phyloP scores from a whole-genome alignment of 2,113 vertebrate species.

The Acanthisitta chloris region DNA sequence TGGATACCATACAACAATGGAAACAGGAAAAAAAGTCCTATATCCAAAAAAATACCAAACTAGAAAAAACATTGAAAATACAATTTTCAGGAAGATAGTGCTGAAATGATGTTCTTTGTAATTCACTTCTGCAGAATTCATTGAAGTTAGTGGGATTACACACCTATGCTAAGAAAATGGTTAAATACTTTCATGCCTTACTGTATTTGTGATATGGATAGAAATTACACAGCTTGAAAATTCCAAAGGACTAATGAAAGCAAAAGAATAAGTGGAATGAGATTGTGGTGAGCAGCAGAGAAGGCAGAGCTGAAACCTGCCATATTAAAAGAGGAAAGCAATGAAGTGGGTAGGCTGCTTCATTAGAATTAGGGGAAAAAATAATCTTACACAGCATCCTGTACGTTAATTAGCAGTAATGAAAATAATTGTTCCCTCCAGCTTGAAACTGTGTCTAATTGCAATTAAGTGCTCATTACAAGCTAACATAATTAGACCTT shows the following conservation, averaged over 20 bases:
- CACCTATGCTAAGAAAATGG: background rate
- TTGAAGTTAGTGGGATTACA: background rate
- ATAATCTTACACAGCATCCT: background rate
- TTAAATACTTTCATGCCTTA: background rate
- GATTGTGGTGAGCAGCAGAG: background rate
- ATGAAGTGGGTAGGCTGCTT: background rate
- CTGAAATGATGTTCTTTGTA: background rate
- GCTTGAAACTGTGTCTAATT: conserved; percentile 58
- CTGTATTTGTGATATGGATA: background rate
- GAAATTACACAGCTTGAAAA: background rate
- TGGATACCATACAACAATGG: background rate
- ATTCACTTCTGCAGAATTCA: background rate
- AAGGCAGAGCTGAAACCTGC: background rate
- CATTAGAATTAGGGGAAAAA: background rate
- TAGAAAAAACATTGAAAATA: background rate
- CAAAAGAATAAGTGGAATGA: background rate
- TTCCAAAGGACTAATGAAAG: background rate
- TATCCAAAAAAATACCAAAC: background rate
- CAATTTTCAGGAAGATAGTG: background rate
- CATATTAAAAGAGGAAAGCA: background rate
- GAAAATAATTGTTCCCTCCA: conserved; percentile 70
- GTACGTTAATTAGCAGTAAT: conserved; percentile 64
- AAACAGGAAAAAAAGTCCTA: background rate
- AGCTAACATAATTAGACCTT: conserved; percentile 70
- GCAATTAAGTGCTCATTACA: conserved; percentile 59